Evolutionary conservation across 2,888 invertebrate genomes (phyloP).

Genomic region (Diabrotica balteata): DNA sequence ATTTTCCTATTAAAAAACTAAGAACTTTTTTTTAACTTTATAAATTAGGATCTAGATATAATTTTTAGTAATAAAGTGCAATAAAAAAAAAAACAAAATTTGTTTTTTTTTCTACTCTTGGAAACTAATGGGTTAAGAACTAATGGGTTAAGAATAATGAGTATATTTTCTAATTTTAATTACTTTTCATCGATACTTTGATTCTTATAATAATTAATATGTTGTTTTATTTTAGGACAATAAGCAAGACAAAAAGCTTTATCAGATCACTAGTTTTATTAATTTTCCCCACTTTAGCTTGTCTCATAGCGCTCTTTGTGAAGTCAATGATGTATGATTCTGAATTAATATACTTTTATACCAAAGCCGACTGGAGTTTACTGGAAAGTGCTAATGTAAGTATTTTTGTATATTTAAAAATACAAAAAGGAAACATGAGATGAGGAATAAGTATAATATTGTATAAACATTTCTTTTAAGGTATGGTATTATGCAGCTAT

Average conservation of each 20-base stretch:
- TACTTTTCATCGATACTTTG: neutral
- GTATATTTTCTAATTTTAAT: neutral
- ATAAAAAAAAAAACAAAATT: too few species aligned
- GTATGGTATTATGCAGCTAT: constrained; percentile 71
- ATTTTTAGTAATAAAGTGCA: too few species aligned
- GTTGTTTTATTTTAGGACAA: constrained; percentile 45
- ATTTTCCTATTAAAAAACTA: too few species aligned
- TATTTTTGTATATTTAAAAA: neutral
- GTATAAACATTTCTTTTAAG: constrained; percentile 49
- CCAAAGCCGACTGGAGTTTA: constrained; percentile 53
- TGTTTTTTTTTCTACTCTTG: too few species aligned
- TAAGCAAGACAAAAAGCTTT: constrained; percentile 56
- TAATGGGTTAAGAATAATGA: too few species aligned
- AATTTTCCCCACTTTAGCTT: constrained; percentile 52
- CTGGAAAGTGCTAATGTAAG: constrained; percentile 52
- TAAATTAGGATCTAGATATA: too few species aligned
- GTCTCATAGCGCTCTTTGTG: constrained; percentile 54
- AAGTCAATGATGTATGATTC: constrained; percentile 51
- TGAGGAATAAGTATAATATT: too few species aligned
- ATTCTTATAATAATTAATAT: constrained; percentile 25
- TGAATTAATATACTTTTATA: constrained; percentile 48
- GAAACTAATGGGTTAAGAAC: too few species aligned
- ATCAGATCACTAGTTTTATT: constrained; percentile 53
- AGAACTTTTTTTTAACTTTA: too few species aligned
- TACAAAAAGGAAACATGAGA: too few species aligned